phyloP scores from a whole-genome alignment of 2,113 vertebrate genomes.

The Talpa occidentalis region DNA sequence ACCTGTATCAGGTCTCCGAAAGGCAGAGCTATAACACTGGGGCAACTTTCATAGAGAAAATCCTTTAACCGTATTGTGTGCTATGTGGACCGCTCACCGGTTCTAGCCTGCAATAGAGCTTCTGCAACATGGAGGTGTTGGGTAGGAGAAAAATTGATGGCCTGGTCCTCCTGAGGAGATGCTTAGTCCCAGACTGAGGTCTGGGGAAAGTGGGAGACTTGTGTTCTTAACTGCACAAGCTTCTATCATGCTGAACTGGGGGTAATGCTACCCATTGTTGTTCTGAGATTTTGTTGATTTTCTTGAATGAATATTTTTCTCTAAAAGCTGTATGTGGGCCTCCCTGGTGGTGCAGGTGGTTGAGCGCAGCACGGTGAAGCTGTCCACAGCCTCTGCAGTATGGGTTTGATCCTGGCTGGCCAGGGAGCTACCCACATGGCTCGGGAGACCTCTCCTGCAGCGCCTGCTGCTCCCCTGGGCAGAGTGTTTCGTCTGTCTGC shows the following conservation, averaged over 20 bases:
- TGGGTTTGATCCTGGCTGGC: too few species aligned
- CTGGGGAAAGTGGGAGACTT: not conserved
- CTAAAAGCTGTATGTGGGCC: not conserved
- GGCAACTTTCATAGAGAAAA: not conserved
- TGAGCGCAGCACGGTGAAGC: too few species aligned
- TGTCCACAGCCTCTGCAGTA: too few species aligned
- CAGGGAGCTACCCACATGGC: too few species aligned
- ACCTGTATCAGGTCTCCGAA: not conserved
- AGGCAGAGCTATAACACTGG: not conserved
- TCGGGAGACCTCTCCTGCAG: too few species aligned
- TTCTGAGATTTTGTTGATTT: constrained; percentile 1
- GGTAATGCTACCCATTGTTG: not conserved
- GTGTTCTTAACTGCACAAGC: not conserved
- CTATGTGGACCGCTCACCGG: not conserved
- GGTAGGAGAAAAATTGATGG: not conserved
- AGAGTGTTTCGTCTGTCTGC: too few species aligned
- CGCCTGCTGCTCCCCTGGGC: too few species aligned
- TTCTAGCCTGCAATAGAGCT: not conserved
- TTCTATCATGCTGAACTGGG: not conserved
- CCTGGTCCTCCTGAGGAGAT: not conserved
- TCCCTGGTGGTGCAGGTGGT: too few species aligned
- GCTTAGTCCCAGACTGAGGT: not conserved
- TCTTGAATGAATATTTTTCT: constrained; percentile 1
- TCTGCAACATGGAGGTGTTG: not conserved
- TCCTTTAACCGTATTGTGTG: not conserved